A percentile compares a stretch with the other conserved stretches of the same genome.
Conservation (phyloP, 2,113 vertebrate species). For the Grantiella picta region DNA sequence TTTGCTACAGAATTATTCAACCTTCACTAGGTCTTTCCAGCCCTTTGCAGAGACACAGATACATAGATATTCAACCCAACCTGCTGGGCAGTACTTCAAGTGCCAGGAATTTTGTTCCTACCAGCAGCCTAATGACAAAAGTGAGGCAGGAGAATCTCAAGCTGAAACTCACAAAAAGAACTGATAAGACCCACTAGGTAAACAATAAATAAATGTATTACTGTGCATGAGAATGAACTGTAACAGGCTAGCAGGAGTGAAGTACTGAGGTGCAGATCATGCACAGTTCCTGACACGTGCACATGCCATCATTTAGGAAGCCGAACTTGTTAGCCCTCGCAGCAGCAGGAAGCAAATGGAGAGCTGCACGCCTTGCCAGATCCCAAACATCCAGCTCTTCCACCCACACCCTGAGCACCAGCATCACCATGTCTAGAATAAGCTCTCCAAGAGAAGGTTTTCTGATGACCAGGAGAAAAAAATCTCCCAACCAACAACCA, state of each 20-base stretch:
- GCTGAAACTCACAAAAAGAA: not conserved
- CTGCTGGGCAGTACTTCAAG: not conserved
- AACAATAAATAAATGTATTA: conserved; percentile 22
- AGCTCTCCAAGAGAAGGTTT: not conserved
- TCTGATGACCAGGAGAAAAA: not conserved
- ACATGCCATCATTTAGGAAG: not conserved
- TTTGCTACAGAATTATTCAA: not conserved
- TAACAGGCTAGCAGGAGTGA: not conserved
- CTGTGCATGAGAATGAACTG: not conserved
- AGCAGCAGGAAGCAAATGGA: not conserved
- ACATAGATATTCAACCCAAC: accelerated
- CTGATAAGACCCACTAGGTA: not conserved
- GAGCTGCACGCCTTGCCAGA: not conserved
- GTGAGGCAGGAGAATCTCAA: not conserved
- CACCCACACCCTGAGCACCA: not conserved
- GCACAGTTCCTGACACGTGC: not conserved
- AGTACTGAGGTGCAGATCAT: not conserved
- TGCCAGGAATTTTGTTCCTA: not conserved
- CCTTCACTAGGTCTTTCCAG: not conserved
- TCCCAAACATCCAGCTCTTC: not conserved
- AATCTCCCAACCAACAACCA: not conserved
- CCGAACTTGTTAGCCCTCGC: not conserved
- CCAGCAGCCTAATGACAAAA: not conserved
- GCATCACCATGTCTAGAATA: not conserved
- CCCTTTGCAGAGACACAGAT: not conserved